phyloP scores from a whole-genome alignment of 92 coral and sea anemone genomes.

The Porites lobata region DNA sequence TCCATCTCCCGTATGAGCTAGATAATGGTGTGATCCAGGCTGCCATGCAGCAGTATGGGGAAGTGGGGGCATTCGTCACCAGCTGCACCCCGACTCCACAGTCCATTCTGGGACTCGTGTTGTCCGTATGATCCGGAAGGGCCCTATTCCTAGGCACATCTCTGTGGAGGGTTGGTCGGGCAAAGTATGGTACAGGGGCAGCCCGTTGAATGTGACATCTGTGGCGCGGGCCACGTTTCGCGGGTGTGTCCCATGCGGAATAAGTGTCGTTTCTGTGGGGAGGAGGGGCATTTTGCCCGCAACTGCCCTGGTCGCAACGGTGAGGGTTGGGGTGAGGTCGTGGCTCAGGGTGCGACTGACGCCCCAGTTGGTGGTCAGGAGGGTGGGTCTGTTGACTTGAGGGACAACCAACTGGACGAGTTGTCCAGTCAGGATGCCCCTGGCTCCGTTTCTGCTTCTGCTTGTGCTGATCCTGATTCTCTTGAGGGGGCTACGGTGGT shows the following conservation, averaged over 20 bases:
- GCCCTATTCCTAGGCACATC: not conserved
- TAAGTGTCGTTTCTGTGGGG: not conserved
- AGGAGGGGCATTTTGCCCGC: not conserved
- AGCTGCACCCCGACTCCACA: not conserved
- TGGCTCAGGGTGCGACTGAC: too few relatives aligned
- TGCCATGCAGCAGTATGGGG: not conserved
- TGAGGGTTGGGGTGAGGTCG: too few relatives aligned
- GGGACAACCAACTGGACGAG: too few relatives aligned
- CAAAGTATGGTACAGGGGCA: constrained; percentile 12
- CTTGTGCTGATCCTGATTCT: too few relatives aligned
- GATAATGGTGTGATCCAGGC: not conserved
- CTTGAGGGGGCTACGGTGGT: too few relatives aligned
- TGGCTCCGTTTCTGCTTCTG: too few relatives aligned
- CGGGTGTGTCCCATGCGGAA: not conserved
- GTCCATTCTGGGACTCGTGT: not conserved
- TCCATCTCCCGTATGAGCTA: too few relatives aligned
- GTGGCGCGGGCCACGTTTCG: not conserved
- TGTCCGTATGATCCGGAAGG: not conserved
- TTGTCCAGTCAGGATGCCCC: too few relatives aligned
- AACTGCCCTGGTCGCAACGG: not conserved
- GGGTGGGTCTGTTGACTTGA: too few relatives aligned
- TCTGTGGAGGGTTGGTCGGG: not conserved
- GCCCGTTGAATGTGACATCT: constrained; percentile 3
- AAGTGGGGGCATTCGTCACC: not conserved
- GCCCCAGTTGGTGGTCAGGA: too few relatives aligned